These are phyloP conservation scores for Lepus timidus DNA, from an alignment of 2,113 vertebrate genomes.

Conservation along the genomic window DNA sequence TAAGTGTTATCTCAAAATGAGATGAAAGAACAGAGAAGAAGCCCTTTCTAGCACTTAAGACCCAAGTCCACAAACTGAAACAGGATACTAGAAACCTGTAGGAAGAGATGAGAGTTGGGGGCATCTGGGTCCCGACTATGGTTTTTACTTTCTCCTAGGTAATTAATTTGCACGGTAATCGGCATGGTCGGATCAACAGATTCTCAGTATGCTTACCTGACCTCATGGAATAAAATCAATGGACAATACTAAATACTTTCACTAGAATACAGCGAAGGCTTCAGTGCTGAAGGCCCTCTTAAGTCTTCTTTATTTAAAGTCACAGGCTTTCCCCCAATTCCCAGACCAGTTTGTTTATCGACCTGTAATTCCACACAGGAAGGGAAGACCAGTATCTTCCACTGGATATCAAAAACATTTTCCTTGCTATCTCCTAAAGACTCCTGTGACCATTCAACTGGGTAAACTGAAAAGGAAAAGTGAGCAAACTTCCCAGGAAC, in stretches of 20 bases:
- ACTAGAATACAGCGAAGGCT: slow-evolving; percentile 31
- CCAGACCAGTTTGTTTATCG: background rate
- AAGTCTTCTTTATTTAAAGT: slow-evolving; percentile 42
- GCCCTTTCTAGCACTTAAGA: slow-evolving; percentile 11
- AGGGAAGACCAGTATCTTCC: background rate
- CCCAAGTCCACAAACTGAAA: background rate
- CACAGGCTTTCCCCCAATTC: background rate
- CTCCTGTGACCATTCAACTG: background rate
- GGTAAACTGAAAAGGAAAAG: background rate
- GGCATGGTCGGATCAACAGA: background rate
- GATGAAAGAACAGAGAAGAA: slow-evolving; percentile 1
- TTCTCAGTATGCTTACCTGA: background rate
- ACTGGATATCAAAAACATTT: background rate
- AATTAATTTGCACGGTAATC: background rate
- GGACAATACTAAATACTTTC: background rate
- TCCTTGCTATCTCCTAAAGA: background rate
- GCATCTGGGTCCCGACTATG: background rate
- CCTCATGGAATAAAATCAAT: slow-evolving; percentile 28
- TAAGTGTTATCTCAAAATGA: slow-evolving; percentile 26
- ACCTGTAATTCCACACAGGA: background rate
- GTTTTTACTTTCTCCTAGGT: background rate
- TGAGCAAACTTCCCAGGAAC: background rate
- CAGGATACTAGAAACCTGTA: background rate
- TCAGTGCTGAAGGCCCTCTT: background rate
- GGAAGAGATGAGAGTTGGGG: background rate